These are phyloP conservation scores for Drosophila bifasciata DNA, from an alignment of 1,140 invertebrate genomes.

Conservation along the genomic window DNA sequence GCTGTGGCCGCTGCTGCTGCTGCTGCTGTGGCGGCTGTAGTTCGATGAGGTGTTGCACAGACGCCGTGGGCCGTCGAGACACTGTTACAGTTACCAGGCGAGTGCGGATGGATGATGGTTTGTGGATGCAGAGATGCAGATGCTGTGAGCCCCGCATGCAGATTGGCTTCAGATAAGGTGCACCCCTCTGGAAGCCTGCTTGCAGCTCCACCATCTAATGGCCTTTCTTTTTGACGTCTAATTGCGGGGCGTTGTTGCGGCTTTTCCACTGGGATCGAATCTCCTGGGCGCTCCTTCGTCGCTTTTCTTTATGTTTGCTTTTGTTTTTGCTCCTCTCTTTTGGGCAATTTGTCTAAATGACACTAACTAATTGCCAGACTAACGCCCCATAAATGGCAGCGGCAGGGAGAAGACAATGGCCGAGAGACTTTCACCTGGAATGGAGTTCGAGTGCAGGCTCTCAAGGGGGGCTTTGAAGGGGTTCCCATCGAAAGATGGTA, in stretches of 20 bases:
- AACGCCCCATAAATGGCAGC: constrained; percentile 74
- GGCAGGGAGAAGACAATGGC: constrained; percentile 50
- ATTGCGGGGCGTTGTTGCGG: constrained; percentile 66
- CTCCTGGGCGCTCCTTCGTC: constrained; percentile 17
- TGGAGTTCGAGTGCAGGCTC: neutral
- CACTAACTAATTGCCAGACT: constrained; percentile 79
- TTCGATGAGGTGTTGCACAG: constrained; percentile 68
- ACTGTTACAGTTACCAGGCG: constrained; percentile 51
- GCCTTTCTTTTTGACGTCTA: constrained; percentile 77
- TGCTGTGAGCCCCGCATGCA: constrained; percentile 45
- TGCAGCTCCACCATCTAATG: constrained; percentile 50
- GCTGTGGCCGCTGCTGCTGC: neutral
- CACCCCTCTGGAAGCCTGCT: neutral
- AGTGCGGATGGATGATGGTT: constrained; percentile 38
- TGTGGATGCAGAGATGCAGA: constrained; percentile 30
- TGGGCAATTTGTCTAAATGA: constrained; percentile 79
- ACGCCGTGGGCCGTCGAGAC: constrained; percentile 68
- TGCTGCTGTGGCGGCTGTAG: neutral
- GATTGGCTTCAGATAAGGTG: constrained; percentile 55
- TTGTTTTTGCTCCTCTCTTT: constrained; percentile 32
- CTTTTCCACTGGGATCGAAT: constrained; percentile 5
- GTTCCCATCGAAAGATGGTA: neutral
- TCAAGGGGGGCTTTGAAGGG: neutral
- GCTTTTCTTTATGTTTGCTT: constrained; percentile 47
- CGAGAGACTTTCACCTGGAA: constrained; percentile 62